Evolutionary conservation across 2,888 invertebrate species (phyloP).

Genomic region (Spilarctia lutea): DNA sequence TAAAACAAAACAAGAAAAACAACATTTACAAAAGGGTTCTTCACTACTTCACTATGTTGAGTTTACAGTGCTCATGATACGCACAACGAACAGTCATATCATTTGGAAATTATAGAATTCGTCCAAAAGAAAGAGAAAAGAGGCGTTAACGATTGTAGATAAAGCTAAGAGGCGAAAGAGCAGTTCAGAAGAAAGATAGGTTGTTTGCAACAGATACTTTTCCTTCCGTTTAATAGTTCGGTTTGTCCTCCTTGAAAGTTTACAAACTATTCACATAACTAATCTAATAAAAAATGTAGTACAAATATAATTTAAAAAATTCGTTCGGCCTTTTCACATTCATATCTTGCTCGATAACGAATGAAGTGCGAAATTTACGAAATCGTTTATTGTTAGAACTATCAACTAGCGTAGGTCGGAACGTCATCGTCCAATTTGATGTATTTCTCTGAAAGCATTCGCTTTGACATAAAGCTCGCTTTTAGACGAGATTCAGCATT

Average conservation of each 20-base stretch:
- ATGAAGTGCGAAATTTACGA: constrained; percentile 29
- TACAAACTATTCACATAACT: background rate
- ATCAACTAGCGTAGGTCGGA: constrained; percentile 16
- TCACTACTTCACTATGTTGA: too few species aligned
- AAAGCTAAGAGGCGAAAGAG: too few species aligned
- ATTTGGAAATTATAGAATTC: too few species aligned
- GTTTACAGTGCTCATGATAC: too few species aligned
- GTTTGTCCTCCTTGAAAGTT: background rate
- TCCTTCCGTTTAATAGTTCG: background rate
- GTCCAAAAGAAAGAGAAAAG: too few species aligned
- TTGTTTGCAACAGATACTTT: background rate
- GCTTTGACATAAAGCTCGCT: constrained; percentile 49
- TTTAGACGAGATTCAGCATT: constrained; percentile 50
- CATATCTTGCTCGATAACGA: constrained; percentile 27
- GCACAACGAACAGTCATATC: too few species aligned
- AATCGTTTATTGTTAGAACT: constrained; percentile 38
- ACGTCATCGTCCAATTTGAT: constrained; percentile 44
- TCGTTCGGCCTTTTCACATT: constrained; percentile 30
- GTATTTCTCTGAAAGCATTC: constrained; percentile 43
- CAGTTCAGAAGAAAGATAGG: too few species aligned
- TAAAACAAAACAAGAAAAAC: too few species aligned
- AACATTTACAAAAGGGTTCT: too few species aligned
- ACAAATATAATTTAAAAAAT: constrained; percentile 15
- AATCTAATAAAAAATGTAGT: background rate
- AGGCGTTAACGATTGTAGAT: too few species aligned